These are phyloP conservation scores for Calonectris borealis DNA, from an alignment of 2,113 vertebrate species.

Conservation along the genomic window DNA sequence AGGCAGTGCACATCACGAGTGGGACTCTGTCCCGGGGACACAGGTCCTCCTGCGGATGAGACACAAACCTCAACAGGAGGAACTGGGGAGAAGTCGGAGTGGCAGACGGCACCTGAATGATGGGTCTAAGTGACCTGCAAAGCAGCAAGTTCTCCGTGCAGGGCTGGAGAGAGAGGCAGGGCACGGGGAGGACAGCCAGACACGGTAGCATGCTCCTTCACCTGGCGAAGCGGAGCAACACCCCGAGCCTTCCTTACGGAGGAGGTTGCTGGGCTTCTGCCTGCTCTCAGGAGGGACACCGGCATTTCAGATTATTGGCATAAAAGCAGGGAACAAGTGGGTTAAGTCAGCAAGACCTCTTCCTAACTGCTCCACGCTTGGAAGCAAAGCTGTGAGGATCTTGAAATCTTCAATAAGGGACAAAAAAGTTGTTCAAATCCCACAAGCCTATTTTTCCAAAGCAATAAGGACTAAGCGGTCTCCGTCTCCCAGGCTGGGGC, in stretches of 20 bases:
- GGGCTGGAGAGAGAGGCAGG: neutral
- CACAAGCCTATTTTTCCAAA: neutral
- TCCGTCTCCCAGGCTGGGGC: neutral
- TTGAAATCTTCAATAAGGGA: neutral
- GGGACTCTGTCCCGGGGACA: neutral
- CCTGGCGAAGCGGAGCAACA: neutral
- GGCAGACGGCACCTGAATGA: accelerated
- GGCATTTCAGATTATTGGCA: neutral
- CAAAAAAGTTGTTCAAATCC: neutral
- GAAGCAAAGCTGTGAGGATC: neutral
- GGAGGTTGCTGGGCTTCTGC: neutral
- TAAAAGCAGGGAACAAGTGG: neutral
- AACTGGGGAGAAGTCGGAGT: accelerated
- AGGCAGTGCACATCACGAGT: neutral
- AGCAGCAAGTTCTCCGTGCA: neutral
- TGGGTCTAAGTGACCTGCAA: neutral
- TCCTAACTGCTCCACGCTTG: neutral
- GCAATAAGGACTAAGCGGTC: neutral
- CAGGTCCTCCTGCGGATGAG: neutral
- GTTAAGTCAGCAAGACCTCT: neutral
- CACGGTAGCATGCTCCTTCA: neutral
- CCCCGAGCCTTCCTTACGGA: accelerated
- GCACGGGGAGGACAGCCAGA: neutral
- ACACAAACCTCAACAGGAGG: neutral
- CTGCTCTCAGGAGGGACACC: neutral